Evolutionary conservation across 2,888 invertebrate species (phyloP).

Genomic region (Cepaea hortensis): DNA sequence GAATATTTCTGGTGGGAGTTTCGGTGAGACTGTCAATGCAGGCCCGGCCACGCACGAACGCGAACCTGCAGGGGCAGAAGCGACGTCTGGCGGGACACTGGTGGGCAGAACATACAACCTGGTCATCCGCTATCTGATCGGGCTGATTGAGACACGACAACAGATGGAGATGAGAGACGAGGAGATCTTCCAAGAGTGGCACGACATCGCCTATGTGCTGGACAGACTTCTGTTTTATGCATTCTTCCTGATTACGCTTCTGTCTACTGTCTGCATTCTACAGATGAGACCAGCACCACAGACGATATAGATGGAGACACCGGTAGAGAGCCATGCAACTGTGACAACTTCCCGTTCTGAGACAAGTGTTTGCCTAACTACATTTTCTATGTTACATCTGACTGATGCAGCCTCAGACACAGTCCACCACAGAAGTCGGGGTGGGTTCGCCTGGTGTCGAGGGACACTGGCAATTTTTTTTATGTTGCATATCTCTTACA

Average conservation of each 20-base stretch:
- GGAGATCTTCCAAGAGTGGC: constrained; percentile 65
- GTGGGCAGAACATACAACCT: constrained; percentile 43
- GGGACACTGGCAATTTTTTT: too few species aligned
- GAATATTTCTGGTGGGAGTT: neutral
- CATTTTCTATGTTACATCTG: too few species aligned
- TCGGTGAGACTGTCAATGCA: neutral
- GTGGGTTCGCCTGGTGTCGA: too few species aligned
- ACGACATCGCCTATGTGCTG: constrained; percentile 67
- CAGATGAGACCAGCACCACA: constrained; percentile 59
- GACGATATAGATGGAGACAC: constrained; percentile 10
- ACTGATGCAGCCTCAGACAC: too few species aligned
- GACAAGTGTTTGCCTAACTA: too few species aligned
- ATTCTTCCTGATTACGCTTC: constrained; percentile 62
- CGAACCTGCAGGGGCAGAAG: neutral
- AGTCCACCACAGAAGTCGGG: too few species aligned
- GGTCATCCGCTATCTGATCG: constrained; percentile 59
- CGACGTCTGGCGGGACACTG: neutral
- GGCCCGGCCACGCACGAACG: neutral
- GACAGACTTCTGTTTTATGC: constrained; percentile 66
- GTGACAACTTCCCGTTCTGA: too few species aligned
- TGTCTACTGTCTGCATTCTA: constrained; percentile 63
- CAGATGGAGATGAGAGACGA: constrained; percentile 60
- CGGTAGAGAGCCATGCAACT: too few species aligned
- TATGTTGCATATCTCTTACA: too few species aligned
- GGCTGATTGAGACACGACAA: constrained; percentile 61